Percentiles rank a stretch among this genome's conserved stretches.
phyloP scores from a whole-genome alignment of 2,797 vertebrate genomes.

The Columba guinea region DNA sequence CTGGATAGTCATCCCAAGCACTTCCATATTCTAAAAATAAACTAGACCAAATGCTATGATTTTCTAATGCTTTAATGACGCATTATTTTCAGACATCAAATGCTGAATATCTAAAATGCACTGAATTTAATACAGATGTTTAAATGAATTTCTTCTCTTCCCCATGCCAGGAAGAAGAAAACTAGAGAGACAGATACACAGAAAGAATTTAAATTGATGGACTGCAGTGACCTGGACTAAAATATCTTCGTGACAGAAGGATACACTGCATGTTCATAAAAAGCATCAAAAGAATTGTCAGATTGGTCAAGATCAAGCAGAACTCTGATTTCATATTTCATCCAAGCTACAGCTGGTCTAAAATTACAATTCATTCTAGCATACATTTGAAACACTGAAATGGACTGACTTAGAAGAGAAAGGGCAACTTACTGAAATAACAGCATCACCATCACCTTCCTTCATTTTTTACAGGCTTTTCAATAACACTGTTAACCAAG shows the following conservation, averaged over 20 bases:
- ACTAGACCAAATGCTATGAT: not conserved
- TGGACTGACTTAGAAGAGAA: not conserved
- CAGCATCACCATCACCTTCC: not conserved
- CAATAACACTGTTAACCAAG: not conserved
- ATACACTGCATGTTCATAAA: not conserved
- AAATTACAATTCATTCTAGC: not conserved
- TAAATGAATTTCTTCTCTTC: not conserved
- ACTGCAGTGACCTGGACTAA: not conserved
- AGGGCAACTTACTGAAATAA: not conserved
- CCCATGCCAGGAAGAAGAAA: not conserved
- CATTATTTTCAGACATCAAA: not conserved
- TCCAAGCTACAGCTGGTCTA: not conserved
- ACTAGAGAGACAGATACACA: not conserved
- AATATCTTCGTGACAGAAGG: not conserved
- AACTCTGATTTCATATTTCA: not conserved
- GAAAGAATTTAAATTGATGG: not conserved
- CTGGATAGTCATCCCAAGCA: not conserved
- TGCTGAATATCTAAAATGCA: not conserved
- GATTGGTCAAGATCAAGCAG: not conserved
- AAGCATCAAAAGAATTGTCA: not conserved
- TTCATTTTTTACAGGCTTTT: not conserved
- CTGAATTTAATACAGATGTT: not conserved
- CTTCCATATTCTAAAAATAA: conserved; percentile 42
- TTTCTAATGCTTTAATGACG: not conserved
- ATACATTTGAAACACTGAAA: not conserved